Base-by-base conservation (phyloP, 1,140 invertebrate species). In the Cherax quadricarinatus region DNA sequence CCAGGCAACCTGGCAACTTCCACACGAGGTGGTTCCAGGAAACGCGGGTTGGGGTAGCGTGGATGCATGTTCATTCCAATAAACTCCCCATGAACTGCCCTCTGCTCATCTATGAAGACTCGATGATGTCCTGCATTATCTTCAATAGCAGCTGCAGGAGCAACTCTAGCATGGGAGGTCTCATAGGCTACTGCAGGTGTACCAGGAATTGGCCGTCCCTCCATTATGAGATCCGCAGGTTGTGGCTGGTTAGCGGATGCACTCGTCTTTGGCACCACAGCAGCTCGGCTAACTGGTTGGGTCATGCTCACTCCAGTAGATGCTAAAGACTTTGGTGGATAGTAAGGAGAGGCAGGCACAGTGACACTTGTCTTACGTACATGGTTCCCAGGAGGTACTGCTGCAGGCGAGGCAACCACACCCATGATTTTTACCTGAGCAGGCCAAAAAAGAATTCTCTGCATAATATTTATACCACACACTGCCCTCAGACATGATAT, bases 101-200 rank as follows among this genome's bases (percentile, higher is more conserved):
- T 84, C 49, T 91, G 83, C 14, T 91, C 90, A 3, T 87, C 90
- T 24, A 91, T 66, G 30, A 86, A 91, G 41, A 91, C 83, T 81
- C 90, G 48, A 16, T 80, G 84, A 30, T 91, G 90, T 16, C 73
- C 73, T 24, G 86, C 51, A 62, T 48, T 62, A n/a, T 81, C 90
- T n/a, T 91, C 90, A 41, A 90, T 78, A n/a, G 57, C 62, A 30
- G 62, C 78, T 62, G 84, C 62, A 51, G 75, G 41, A 73, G 48
- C 84, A 24, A 91, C 90, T 81, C 90, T 79, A 48, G 57, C 4
- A 78, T 91, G 90, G 3, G 90, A 48, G 48, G 83, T 53, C 48
- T 91, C 90, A 30, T 91, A 91, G 0, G 90, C 16, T 30, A n/a
- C 75, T 10, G 88, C 81, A 24, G 81, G 66, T 62, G 57, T 48